Percentiles rank a stretch among this genome's conserved stretches.
Conservation (phyloP, 2,797 vertebrate species). For the Pristis pectinata region DNA sequence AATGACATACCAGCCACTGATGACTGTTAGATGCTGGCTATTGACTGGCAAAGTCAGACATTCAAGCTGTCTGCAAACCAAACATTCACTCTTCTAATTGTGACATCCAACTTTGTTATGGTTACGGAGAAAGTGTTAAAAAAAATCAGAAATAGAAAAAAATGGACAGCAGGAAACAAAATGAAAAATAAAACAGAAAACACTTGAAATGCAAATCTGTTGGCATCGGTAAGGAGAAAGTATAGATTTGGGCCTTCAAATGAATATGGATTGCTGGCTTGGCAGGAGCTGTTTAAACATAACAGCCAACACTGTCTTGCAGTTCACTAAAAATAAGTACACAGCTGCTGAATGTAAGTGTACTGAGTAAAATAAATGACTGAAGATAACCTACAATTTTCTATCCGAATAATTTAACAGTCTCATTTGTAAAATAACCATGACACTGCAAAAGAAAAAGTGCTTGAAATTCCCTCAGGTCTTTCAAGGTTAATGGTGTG, state of each 20-base stretch:
- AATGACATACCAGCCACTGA: neutral
- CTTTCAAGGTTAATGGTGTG: constrained; percentile 35
- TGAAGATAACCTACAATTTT: constrained; percentile 18
- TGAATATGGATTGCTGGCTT: constrained; percentile 9
- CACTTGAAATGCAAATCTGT: neutral
- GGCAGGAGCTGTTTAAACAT: neutral
- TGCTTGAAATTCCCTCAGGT: neutral
- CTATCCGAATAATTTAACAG: constrained; percentile 20
- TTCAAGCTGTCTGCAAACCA: neutral
- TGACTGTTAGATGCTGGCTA: neutral
- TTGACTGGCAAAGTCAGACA: neutral
- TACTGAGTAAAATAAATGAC: constrained; percentile 26
- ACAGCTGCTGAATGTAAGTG: constrained; percentile 10
- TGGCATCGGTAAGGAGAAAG: neutral
- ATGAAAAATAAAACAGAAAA: neutral
- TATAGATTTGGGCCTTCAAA: neutral
- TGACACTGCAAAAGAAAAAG: constrained; percentile 16
- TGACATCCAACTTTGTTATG: neutral
- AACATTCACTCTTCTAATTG: neutral
- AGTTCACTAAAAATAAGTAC: constrained; percentile 3
- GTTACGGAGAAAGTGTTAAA: neutral
- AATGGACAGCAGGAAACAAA: neutral
- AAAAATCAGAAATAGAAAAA: neutral
- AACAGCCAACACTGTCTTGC: neutral
- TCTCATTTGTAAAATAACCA: constrained; percentile 18